Evolutionary conservation across 2,888 invertebrate species (phyloP), one percentile per base, ranked within the genome.

Genomic region (Pristionchus maxplancki): DNA sequence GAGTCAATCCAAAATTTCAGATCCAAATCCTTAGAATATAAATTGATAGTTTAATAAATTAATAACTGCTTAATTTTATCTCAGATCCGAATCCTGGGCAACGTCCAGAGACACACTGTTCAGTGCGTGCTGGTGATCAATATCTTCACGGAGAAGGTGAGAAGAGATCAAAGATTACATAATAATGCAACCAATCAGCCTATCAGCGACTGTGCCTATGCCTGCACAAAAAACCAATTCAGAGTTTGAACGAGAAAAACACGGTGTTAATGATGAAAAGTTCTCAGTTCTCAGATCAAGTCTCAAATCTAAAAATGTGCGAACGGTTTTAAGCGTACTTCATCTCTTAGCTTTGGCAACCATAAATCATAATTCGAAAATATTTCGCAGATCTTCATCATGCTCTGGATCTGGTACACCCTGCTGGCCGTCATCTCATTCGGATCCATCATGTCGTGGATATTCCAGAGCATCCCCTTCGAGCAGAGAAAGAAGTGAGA

Each of bases 121-220:
- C 94, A 94, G 88, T 94, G 94, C 89, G 94, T 94, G 15, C 90
- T 94, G 40, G 93, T 94, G 48, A 94, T 94, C 89, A 94, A 94
- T 89, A 94, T 94, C 58, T 94, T 94, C 90, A 94, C 93, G 44
- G 94, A 94, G 88, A 94, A 94, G 90, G 93, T 93, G 34, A 58
- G 85, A 15, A 34, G 8, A 34, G 37, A 3, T 31, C 17, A 34
- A 71, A 34, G 34, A 37, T 37, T 9, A 67, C 67, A 67, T 20
- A 67, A 67, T 67, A n/a, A n/a, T 5, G 24, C n/a, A n/a, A n/a
- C n/a, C n/a, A n/a, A n/a, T n/a, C n/a, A n/a, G n/a, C n/a, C n/a
- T n/a, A n/a, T n/a, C n/a, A n/a, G 64, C 64, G 15, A n/a, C 28
- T 64, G 28, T 64, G n/a, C n/a, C n/a, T n/a, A n/a, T n/a, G n/a